Conservation (phyloP, 2,113 vertebrate genomes). For the Crotalus helleri region DNA sequence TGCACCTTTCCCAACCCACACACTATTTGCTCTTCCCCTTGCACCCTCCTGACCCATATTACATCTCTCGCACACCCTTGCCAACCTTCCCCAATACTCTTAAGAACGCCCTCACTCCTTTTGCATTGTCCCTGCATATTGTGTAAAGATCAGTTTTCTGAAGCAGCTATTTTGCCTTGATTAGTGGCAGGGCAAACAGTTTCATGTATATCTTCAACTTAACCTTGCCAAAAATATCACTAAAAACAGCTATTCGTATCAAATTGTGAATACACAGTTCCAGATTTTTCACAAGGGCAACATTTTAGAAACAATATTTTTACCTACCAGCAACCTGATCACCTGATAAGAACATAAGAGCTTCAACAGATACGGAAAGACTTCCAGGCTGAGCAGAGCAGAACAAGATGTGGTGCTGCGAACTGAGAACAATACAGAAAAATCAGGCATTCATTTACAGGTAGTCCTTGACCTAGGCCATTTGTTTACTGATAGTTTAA, state of each 20-base stretch:
- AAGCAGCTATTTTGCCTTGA: not conserved
- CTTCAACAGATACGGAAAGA: slow-evolving; percentile 80
- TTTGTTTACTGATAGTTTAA: too few species aligned
- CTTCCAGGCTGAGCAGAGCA: slow-evolving; percentile 73
- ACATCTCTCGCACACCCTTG: not conserved
- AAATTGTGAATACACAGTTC: not conserved
- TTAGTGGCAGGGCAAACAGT: not conserved
- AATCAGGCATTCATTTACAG: not conserved
- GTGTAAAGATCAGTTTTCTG: not conserved
- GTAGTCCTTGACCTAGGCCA: not conserved
- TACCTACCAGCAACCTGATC: slow-evolving; percentile 79
- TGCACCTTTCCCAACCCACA: not conserved
- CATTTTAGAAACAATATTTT: not conserved
- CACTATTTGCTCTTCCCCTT: not conserved
- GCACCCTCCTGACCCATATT: too few species aligned
- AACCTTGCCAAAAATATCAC: not conserved
- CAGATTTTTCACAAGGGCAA: not conserved
- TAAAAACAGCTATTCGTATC: not conserved
- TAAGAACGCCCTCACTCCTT: not conserved
- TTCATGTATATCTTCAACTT: not conserved
- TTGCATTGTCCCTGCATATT: not conserved
- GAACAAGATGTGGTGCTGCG: slow-evolving; percentile 76
- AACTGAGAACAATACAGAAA: slow-evolving; percentile 59
- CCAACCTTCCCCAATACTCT: not conserved
- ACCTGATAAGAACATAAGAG: slow-evolving; percentile 80